Evolutionary conservation across 2,113 vertebrate species (phyloP).

Genomic region (Willisornis vidua): DNA sequence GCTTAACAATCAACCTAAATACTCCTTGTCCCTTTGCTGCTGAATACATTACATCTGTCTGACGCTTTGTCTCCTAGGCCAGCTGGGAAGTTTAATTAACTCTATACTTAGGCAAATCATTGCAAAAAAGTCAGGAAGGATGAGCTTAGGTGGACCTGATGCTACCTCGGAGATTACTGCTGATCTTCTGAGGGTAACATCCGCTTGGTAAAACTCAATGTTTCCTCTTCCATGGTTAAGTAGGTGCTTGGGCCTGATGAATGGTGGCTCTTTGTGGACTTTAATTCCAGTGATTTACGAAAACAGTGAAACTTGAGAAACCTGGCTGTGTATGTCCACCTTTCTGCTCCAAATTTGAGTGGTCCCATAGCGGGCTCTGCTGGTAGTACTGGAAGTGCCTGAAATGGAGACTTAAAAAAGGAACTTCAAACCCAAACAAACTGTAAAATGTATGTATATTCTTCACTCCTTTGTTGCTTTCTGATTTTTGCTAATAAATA

Average conservation of each 20-base stretch:
- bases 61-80: not conserved
- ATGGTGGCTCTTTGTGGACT: not conserved
- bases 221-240: not conserved
- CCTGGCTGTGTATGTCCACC: conserved; percentile 3
- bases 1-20: conserved; percentile 64
- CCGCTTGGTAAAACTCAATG: fast-evolving
- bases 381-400: conserved; percentile 28
- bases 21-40: conserved; percentile 10
- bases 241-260: not conserved
- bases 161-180: not conserved
- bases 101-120: not conserved
- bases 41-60: not conserved
- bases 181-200: not conserved
- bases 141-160: not conserved
- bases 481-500: not conserved
- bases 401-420: not conserved
- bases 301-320: not conserved
- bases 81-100: conserved; percentile 4
- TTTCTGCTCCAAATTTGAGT: conserved; percentile 46
- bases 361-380: conserved; percentile 57
- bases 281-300: not conserved
- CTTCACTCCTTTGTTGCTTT: conserved; percentile 19
- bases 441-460: not conserved
- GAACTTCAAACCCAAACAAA: not conserved
- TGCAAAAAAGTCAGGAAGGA: not conserved